Evolutionary conservation across 2,113 vertebrate genomes (phyloP), one percentile per base, ranked within the genome.

Genomic region (Amphiprion ocellaris): DNA sequence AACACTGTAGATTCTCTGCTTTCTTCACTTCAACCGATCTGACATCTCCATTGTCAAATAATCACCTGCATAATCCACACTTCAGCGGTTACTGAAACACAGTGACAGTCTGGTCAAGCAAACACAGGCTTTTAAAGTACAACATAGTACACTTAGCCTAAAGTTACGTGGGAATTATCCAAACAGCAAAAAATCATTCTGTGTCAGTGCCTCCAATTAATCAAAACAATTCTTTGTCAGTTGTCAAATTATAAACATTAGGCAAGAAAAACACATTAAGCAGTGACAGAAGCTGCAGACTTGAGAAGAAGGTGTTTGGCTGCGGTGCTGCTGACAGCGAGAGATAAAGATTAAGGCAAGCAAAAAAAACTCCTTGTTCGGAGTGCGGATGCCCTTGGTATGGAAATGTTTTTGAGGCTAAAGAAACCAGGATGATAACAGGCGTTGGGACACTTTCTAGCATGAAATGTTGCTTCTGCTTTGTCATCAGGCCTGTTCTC

Each of bases 161-260:
- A 66, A 60, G 62, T 30, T 37, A 26, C 10, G 53, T 28, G 15
- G 16, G 73, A 47, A 7, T 52, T 73, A 52, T 69, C 6, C 2
- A 46, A 73, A 69, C 17, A 54, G 56, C 10, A 52, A 66, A 21
- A 80, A 77, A 59, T 61, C 4, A 60, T 47, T 65, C 33, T 39
- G 54, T 69, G 68, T 72, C 74, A 67, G 26, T 9, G 19, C 64
- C 50, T 81, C 47, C 59, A 82, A 82, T 86, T 83, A 81, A 59
- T 85, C 71, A 86, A 74, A 89, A 78, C 75, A 78, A 64, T 64
- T 86, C 77, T 73, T 68, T 80, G 74, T 70, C 62, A 82, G 26
- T 67, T 73, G 41, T 87, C 55, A 90, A 75, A 89, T 83, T 74
- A 39, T n/a, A 69, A 77, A 88, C 53, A 69, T 77, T 44, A 74